These are phyloP conservation scores for Tryphoninae sp. DNA, from an alignment of 2,888 invertebrate genomes.

Conservation along the genomic window DNA sequence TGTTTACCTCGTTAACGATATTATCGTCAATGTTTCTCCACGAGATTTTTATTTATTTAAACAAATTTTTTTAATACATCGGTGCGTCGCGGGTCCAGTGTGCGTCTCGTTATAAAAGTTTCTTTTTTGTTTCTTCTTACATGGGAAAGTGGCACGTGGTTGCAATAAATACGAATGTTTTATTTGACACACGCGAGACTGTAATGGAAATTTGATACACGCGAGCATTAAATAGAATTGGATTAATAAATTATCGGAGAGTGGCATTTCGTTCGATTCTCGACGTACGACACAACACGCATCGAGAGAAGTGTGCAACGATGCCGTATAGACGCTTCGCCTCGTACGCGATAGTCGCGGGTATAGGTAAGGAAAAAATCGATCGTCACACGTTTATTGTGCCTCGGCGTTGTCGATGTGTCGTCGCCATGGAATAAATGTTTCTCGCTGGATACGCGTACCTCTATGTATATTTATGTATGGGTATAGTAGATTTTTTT, in stretches of 20 bases:
- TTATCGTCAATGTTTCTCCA: not conserved
- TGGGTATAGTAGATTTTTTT: not conserved
- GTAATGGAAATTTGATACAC: not conserved
- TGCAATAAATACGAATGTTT: too few relatives aligned
- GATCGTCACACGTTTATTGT: slow-evolving; percentile 44
- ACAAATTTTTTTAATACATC: not conserved
- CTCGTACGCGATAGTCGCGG: slow-evolving; percentile 2
- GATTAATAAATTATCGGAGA: not conserved
- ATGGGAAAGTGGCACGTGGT: too few relatives aligned
- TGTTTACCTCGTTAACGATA: not conserved
- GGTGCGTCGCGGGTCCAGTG: not conserved
- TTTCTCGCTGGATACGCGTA: not conserved
- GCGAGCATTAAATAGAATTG: not conserved
- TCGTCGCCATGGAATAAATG: slow-evolving; percentile 32
- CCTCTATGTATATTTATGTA: not conserved
- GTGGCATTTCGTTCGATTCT: slow-evolving; percentile 51
- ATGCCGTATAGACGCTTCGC: not conserved
- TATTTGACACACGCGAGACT: not conserved
- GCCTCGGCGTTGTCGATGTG: slow-evolving; percentile 34
- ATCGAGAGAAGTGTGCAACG: not conserved
- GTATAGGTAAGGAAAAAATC: slow-evolving; percentile 43
- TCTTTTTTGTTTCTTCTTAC: not conserved
- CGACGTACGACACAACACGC: not conserved
- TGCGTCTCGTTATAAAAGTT: not conserved
- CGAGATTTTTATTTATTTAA: not conserved